A percentile compares a stretch with the other conserved stretches of the same genome.
These are phyloP conservation scores for Oreochromis tanganicae DNA, from an alignment of 2,113 vertebrate species.

Conservation along the genomic window DNA sequence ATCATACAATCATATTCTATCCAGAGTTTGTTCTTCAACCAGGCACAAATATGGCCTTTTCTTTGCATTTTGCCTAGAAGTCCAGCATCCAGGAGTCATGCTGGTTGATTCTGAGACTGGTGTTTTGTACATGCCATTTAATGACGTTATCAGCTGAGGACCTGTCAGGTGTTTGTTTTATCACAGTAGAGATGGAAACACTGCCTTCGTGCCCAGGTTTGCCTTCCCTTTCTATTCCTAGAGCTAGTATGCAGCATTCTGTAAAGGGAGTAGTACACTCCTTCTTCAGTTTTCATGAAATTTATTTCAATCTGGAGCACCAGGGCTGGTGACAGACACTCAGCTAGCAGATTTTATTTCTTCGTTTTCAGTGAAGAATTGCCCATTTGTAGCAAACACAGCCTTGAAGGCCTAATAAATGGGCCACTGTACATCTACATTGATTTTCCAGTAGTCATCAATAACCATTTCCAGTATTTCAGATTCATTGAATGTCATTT, in stretches of 20 bases:
- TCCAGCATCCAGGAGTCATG: background rate
- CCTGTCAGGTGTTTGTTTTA: background rate
- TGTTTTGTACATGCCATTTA: background rate
- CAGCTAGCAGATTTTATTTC: background rate
- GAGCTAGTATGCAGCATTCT: background rate
- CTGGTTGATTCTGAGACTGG: background rate
- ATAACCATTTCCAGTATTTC: background rate
- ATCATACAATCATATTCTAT: background rate
- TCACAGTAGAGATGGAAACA: background rate
- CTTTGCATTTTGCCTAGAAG: background rate
- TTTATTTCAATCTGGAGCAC: background rate
- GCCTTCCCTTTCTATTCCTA: background rate
- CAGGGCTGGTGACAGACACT: background rate
- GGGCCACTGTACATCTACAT: background rate
- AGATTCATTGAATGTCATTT: background rate
- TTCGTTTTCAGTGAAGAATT: background rate
- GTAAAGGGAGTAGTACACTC: background rate
- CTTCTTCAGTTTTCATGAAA: background rate
- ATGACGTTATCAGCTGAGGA: background rate
- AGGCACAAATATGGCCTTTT: background rate
- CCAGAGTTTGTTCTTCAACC: background rate
- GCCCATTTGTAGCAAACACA: background rate
- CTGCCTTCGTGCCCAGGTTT: background rate
- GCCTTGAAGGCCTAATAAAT: background rate
- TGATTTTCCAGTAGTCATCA: background rate